Evolutionary conservation across 2,888 invertebrate species (phyloP), one percentile per base, ranked within the genome.

Genomic region (Nysson spinosus): DNA sequence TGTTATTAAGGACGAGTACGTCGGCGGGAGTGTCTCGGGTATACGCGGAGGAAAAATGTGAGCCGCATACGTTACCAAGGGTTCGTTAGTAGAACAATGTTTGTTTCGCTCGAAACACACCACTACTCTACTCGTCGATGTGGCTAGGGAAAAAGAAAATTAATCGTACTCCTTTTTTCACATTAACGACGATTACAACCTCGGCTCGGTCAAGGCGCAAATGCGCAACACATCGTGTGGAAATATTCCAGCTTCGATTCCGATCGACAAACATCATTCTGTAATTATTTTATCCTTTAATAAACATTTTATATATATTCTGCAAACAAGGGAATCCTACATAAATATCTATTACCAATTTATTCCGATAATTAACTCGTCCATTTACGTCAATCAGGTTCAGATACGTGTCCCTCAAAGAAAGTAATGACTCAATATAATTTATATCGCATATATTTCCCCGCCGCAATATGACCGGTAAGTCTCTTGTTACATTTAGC

Each of bases 401-500:
- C 30, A 3, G 24, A 12, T 19, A 14, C 19, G n/a, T 2, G 16
- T 12, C 49, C 28, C 11, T 30, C 19, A 0, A 26, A 14, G 17
- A 9, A 17, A 46, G 24, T 56, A 62, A 61, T 43, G 46, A 56
- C 35, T 16, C 43, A 34, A 12, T 12, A 6, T 47, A 49, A 39
- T 42, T 6, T 37, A 32, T 32, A 43, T 30, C 56, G 42, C 28
- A 30, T 56, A 39, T 28, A 24, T 56, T 35, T 60, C 26, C 43
- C 19, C 3, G 26, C 37, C 42, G 4, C 32, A 40, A 55, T 60
- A 49, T 32, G 40, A 22, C 9, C 35, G 30, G 24, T 35, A 34
- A 39, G 61, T 72, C 72, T 75, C 80, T 83, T 74, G 80, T 84
- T 79, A 82, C 78, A 69, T 74, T 73, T 52, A 64, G 56, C 66